Evolutionary conservation across 2,113 vertebrate species (phyloP), one percentile per base, ranked within the genome.

Genomic region (Neolamprologus caudopunctatus): DNA sequence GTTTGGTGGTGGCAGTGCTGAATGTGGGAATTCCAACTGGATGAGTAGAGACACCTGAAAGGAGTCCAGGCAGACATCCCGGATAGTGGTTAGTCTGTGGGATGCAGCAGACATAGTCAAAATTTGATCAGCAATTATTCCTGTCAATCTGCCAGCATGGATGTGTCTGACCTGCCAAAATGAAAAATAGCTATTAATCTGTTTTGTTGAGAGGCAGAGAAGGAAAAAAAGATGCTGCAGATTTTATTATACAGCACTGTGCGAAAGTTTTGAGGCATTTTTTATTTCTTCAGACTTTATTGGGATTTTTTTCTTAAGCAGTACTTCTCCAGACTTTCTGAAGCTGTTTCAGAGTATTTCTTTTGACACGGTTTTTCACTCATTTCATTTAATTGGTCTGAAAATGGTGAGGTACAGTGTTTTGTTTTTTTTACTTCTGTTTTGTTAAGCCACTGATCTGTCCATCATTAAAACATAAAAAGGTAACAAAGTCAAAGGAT

Each of bases 31-130:
- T 79, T 85, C 78, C 31, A 45, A 73, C 7, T 84, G 63, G 55
- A 79, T 84, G 86, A 82, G 58, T 42, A 35, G 82, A 78, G 53
- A 90, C 86, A 92, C 85, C 89, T 91, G 81, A 90, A 91, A 42
- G 55, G 55, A 11, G 61, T 88, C 84, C 91, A 95, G 88, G 37
- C 91, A 83, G 90, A 88, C 81, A 14, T 88, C 54, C 83, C 84
- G 88, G 89, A 88, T 26, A 42, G 79, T 24, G 80, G 80, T 91
- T 78, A 50, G 79, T 85, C 8, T 84, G 83, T 35, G 85, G 84
- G 87, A 87, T 68, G 63, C 86, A 89, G 89, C 63, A 91, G 63
- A 80, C 85, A 83, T 1, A 54, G 31, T 79, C 84, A 81, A 16
- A 79, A 78, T 79, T 16, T 84, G 83, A 92, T 92, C 53, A 81